Evolutionary conservation across 2,113 vertebrate species (phyloP).

Genomic region (Catharus fuscescens): DNA sequence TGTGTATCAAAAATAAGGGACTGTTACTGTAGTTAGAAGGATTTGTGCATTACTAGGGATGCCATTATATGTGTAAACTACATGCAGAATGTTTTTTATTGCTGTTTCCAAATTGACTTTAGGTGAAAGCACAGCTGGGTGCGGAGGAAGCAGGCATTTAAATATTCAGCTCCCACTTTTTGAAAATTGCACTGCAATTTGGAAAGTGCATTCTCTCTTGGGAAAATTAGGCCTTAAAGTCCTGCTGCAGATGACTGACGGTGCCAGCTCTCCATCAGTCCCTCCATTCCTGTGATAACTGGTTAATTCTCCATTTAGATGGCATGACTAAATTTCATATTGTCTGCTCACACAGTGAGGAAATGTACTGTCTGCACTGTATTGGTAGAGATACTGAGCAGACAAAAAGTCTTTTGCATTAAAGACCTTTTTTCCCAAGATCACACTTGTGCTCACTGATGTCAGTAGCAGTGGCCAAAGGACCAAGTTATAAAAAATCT

Average conservation of each 20-base stretch:
- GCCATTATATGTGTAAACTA: conserved; percentile 49
- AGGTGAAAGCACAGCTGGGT: conserved; percentile 58
- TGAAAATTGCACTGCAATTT: conserved; percentile 71
- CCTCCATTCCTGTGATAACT: conserved; percentile 51
- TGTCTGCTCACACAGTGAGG: conserved; percentile 51
- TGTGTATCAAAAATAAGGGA: not conserved
- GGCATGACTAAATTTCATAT: conserved; percentile 54
- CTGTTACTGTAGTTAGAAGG: not conserved
- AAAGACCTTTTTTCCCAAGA: not conserved
- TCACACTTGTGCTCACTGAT: not conserved
- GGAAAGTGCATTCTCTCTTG: conserved; percentile 70
- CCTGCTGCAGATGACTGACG: conserved; percentile 63
- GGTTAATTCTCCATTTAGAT: conserved; percentile 63
- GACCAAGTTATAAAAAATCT: not conserved
- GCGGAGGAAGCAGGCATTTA: conserved; percentile 51
- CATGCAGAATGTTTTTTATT: not conserved
- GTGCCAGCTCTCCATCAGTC: conserved; percentile 60
- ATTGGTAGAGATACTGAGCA: not conserved
- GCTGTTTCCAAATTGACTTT: conserved; percentile 53
- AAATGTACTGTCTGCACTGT: conserved; percentile 8
- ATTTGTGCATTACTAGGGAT: not conserved
- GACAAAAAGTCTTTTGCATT: not conserved
- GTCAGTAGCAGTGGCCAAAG: not conserved
- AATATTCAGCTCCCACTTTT: conserved; percentile 66
- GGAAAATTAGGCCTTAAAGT: conserved; percentile 69